Evolutionary conservation across 2,888 invertebrate species (phyloP), one percentile per base, ranked within the genome.

Genomic region (Temnothorax rugatulus): DNA sequence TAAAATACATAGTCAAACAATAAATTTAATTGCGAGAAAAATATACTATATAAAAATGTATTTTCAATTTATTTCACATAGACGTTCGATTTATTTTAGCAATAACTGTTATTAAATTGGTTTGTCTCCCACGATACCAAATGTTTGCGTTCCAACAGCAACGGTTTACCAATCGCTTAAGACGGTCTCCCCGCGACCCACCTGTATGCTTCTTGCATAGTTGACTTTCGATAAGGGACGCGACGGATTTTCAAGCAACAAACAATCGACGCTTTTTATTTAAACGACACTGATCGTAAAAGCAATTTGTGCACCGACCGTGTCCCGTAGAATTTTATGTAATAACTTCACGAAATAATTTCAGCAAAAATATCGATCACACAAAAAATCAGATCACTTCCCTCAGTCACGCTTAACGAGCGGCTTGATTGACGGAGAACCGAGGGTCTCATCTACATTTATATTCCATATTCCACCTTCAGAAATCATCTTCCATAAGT

Each of bases 191-290:
- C 25, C 79, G 47, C 79, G 47, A 81, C 57, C 79, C 79, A 81
- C 79, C 79, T 81, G 79, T 81, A 81, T 81, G 71, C 79, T 71
- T 81, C 77, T 57, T 59, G 21, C 44, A 11, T 15, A 44, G 59
- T 18, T 41, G 79, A 47, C 57, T 71, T 68, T 68, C 44, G 57
- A 44, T 8, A n/a, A 54, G 1, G 15, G 44, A 44, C 29, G 44
- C 15, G 54, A 61, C 4, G 7, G 11, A 38, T 38, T 44, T 11
- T 69, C 44, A 11, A 29, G 4, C n/a, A 44, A n/a, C 9, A 52
- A 59, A n/a, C 29, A 5, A 47, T 57, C 29, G 15, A 34, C 5
- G 1, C 4, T 29, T 47, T 69, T 1, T 4, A 18, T 34, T 44
- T 34, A 34, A n/a, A 7, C 25, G 18, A 76, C 50, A 52, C 47